A percentile compares a stretch with the other conserved stretches of the same genome.
Evolutionary conservation across 1,140 invertebrate genomes (phyloP).

Genomic region (Temnothorax longispinosus): DNA sequence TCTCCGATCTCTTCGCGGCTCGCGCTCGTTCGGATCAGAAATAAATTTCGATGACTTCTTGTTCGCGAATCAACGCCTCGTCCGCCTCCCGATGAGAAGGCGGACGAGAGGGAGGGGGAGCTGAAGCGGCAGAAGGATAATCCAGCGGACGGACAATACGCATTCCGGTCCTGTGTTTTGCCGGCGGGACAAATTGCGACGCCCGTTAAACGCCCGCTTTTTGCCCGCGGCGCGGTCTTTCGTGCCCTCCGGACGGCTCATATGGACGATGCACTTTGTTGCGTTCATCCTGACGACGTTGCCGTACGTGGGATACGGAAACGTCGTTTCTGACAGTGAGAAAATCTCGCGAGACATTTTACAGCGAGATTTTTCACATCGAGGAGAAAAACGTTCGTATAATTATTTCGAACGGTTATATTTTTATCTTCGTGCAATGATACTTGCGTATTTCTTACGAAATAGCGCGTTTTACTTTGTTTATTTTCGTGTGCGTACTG

Average conservation of each 20-base stretch:
- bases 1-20: not conserved
- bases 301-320: not conserved
- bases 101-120: not conserved
- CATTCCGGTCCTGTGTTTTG: slow-evolving; percentile 82
- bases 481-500: not conserved
- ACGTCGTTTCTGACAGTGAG: not conserved
- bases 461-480: not conserved
- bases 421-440: not conserved
- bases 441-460: not conserved
- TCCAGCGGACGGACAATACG: slow-evolving; percentile 78
- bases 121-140: slow-evolving; percentile 56
- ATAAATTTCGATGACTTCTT: slow-evolving; percentile 51
- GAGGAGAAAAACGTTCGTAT: not conserved
- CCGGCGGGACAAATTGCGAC: slow-evolving; percentile 83
- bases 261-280: slow-evolving; percentile 63
- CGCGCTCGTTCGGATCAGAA: not conserved
- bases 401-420: not conserved
- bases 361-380: not conserved
- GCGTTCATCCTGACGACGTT: slow-evolving; percentile 12
- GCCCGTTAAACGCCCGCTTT: slow-evolving; percentile 82
- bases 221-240: slow-evolving; percentile 71
- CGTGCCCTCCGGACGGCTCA: slow-evolving; percentile 66
- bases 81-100: slow-evolving; percentile 26
- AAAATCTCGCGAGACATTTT: slow-evolving; percentile 20
- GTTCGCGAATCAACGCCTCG: not conserved